Evolutionary conservation across 2,797 vertebrate genomes (phyloP).

Genomic region (Prionace glauca): DNA sequence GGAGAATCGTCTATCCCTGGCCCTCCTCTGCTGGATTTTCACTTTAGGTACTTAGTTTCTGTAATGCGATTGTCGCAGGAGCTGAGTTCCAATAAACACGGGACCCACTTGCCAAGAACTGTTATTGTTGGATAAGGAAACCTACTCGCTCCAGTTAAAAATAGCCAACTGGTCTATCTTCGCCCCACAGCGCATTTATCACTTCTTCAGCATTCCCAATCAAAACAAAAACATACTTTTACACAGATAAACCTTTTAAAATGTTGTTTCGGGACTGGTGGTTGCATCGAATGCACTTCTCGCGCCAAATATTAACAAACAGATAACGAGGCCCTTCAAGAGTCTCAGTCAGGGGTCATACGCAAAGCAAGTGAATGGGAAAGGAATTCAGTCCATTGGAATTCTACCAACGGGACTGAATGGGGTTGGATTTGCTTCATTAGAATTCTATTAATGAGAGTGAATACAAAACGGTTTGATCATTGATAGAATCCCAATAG

Average conservation of each 20-base stretch:
- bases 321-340: background rate
- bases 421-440: background rate
- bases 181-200: background rate
- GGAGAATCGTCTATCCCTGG: background rate
- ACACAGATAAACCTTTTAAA: background rate
- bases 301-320: background rate
- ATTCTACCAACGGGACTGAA: background rate
- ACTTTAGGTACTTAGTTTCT: background rate
- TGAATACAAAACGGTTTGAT: background rate
- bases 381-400: background rate
- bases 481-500: background rate
- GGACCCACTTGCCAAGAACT: background rate
- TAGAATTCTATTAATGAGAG: background rate
- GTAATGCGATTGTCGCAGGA: background rate
- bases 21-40: background rate
- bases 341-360: background rate
- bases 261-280: background rate
- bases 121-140: background rate
- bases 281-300: background rate
- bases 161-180: background rate
- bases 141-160: background rate
- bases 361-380: background rate
- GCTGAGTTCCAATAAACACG: background rate
- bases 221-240: background rate
- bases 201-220: background rate